Conservation (phyloP, 2,797 vertebrate genomes). For the Pipistrellus nathusii region DNA sequence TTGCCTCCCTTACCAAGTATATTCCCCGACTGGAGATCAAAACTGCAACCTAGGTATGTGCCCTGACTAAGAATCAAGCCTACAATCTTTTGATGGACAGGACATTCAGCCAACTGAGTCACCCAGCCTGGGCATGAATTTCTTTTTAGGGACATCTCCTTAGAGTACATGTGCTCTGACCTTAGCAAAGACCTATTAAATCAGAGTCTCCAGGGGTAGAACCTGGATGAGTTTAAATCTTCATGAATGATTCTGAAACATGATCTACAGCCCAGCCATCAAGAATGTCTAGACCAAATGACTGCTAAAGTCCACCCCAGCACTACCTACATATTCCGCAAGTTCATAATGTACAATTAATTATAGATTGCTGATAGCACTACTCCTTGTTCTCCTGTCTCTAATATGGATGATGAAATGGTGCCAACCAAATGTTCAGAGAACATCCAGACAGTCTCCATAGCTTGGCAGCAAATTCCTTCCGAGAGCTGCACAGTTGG, state of each 20-base stretch:
- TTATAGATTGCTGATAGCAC: not conserved
- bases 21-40: no score
- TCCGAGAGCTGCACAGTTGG: not conserved
- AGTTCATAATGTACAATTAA: not conserved
- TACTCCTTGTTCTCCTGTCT: not conserved
- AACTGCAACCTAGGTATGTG: not conserved
- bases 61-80: not conserved
- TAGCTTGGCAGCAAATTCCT: not conserved
- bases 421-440: not conserved
- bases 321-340: not conserved
- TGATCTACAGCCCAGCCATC: not conserved
- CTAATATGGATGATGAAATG: not conserved
- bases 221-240: not conserved
- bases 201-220: not conserved
- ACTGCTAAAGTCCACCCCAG: not conserved
- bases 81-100: not conserved
- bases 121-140: not conserved
- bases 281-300: not conserved
- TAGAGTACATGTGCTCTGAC: not conserved
- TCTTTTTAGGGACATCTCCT: not conserved
- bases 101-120: not conserved
- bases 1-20: not conserved
- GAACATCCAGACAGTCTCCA: not conserved
- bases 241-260: slow-evolving; percentile 31
- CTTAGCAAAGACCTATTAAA: not conserved